Percentiles rank a stretch among this genome's conserved stretches.
Evolutionary conservation across 2,888 invertebrate species (phyloP).

Genomic region (Andrena fulva): DNA sequence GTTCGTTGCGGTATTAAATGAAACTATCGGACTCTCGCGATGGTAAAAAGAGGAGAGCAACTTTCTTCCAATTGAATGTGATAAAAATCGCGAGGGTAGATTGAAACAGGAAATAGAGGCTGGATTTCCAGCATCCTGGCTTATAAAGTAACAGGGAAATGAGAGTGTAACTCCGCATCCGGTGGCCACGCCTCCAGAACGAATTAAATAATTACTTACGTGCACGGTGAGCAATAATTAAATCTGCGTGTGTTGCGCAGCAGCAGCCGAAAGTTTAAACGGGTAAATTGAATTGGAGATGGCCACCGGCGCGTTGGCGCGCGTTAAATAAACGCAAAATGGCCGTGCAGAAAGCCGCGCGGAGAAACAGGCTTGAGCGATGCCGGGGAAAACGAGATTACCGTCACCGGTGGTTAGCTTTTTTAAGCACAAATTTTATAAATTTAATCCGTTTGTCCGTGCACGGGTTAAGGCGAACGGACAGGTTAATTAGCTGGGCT

Average conservation of each 20-base stretch:
- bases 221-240: background rate
- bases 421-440: background rate
- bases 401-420: conserved; percentile 8
- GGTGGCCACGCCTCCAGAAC: background rate
- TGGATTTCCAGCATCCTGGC: too few species aligned
- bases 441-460: conserved; percentile 17
- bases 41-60: background rate
- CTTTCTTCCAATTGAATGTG: background rate
- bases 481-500: conserved; percentile 37
- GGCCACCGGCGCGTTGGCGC: background rate
- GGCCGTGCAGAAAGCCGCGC: conserved; percentile 7
- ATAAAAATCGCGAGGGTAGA: background rate
- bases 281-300: background rate
- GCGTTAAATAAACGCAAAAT: conserved; percentile 23
- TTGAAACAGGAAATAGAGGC: too few species aligned
- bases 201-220: background rate
- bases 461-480: background rate
- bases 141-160: too few species aligned
- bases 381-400: conserved; percentile 17
- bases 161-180: too few species aligned
- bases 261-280: background rate
- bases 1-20: conserved; percentile 8
- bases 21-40: background rate
- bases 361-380: background rate
- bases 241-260: too few species aligned